Evolutionary conservation across 2,113 vertebrate species (phyloP).

Genomic region (Acinonyx jubatus): DNA sequence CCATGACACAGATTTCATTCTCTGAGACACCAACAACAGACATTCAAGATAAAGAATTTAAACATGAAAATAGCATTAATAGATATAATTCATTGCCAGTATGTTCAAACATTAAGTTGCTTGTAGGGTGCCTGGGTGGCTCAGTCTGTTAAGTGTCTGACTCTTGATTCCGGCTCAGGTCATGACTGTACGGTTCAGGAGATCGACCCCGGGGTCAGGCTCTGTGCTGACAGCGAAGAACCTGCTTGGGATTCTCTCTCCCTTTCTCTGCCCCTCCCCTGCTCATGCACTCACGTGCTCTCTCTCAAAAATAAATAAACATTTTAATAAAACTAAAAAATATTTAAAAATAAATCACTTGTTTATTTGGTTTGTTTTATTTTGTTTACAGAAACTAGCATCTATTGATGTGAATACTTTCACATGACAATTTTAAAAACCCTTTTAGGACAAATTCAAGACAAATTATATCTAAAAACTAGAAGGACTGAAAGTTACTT

Average conservation of each 20-base stretch:
- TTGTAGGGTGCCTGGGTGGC: too few species aligned
- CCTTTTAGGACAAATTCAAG: neutral
- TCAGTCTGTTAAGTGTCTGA: too few species aligned
- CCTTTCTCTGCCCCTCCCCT: too few species aligned
- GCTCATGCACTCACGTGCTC: too few species aligned
- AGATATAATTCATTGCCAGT: neutral
- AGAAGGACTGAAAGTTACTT: neutral
- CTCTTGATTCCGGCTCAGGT: too few species aligned
- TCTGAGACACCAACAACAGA: neutral
- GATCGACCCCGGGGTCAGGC: too few species aligned
- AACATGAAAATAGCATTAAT: neutral
- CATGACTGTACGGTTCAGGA: too few species aligned
- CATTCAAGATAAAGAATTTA: neutral
- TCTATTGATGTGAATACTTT: neutral
- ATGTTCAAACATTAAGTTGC: conserved; percentile 3
- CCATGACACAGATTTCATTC: neutral
- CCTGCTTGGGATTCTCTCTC: too few species aligned
- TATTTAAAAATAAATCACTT: too few species aligned
- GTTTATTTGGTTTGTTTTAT: neutral
- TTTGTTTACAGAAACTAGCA: conserved; percentile 10
- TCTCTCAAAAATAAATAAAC: too few species aligned
- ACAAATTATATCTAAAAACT: neutral
- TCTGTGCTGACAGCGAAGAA: too few species aligned
- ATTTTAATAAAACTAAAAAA: too few species aligned
- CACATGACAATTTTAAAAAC: neutral